Base-by-base conservation (phyloP, 2,113 vertebrate genomes). In the Varanus salvator region DNA sequence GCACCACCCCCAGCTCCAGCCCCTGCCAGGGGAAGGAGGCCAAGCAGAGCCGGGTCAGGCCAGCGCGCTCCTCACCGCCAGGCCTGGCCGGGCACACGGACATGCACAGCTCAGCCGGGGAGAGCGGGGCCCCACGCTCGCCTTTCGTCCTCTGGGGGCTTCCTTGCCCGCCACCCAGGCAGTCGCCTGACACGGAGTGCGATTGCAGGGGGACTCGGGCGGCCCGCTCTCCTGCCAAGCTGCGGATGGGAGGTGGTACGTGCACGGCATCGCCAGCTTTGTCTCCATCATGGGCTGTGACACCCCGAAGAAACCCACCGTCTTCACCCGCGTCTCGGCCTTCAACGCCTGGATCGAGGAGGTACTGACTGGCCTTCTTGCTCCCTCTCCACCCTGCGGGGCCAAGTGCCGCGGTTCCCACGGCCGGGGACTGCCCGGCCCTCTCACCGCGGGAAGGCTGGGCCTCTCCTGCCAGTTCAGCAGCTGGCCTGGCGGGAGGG, bases 231-330 rank as follows among this genome's bases (percentile, higher is more conserved):
- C 97, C 97, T 98, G 98, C 91, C 96, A 96, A 76, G 96, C 96
- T 8, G 34, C 66, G 0, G 94, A 95, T 0, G 98, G 97, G 2
- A 82, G 57, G 66, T 98, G 98, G 98, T 97, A 98, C 93, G 98
- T 99, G 14, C 98, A 99, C 0, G 98, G 98, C 1, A 98, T 98
- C 19, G 83, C 98, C 93, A 99, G 98, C 94, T 99, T 99, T 0
- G 98, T 98, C 23, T 98, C 98, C 0, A 86, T 93, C 12, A 68
- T 96, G 0, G 98, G 98, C 57, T 99, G 98, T 92, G 98, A 98
- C 96, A 97, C 94, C 21, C 2, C 9, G 71, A 97, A 96, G 95
- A 99, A 98, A 90, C 98, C 98, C 74, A 98, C 98, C 0, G 98
- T 99, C 88, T 99, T 99, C 97, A 98, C 98, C 4, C 97, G 98